Conservation (phyloP, 2,888 invertebrate genomes). For the Leptinotarsa peninsularis region DNA sequence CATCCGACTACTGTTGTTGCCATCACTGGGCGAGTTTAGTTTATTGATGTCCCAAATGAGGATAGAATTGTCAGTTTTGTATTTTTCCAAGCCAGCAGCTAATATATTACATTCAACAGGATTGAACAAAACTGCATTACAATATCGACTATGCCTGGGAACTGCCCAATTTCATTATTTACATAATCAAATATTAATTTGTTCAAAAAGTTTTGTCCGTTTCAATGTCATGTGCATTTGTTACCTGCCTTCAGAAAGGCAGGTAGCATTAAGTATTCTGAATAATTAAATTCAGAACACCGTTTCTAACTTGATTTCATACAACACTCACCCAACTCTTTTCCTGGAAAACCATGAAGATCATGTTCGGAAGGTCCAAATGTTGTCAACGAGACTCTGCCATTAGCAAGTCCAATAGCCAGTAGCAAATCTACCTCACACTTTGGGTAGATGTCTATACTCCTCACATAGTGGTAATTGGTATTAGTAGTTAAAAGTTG, state of each 20-base stretch:
- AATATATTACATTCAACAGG: conserved; percentile 83
- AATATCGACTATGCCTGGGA: conserved; percentile 85
- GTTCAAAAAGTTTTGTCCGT: no score
- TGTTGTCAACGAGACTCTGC: conserved; percentile 85
- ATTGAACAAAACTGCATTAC: conserved; percentile 91
- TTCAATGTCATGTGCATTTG: no score
- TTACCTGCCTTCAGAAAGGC: no score
- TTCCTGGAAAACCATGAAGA: conserved; percentile 76
- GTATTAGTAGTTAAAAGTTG: conserved; percentile 80
- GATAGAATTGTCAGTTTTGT: conserved; percentile 88
- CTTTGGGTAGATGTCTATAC: conserved; percentile 87
- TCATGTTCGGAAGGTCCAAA: conserved; percentile 75
- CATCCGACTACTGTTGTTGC: conserved; percentile 51
- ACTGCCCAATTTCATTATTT: conserved; percentile 67
- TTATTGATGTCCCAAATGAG: conserved; percentile 88
- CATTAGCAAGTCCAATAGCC: conserved; percentile 90
- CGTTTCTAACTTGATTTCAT: neutral
- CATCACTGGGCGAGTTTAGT: conserved; percentile 60
- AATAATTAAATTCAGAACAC: no score
- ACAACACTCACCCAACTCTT: conserved; percentile 76
- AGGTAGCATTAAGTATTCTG: no score
- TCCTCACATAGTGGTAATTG: conserved; percentile 83
- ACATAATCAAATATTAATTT: no score
- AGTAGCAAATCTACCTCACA: conserved; percentile 82
- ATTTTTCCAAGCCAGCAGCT: conserved; percentile 89